These are phyloP conservation scores for Drosophila takahashii DNA, from an alignment of 1,140 invertebrate genomes.

Conservation along the genomic window DNA sequence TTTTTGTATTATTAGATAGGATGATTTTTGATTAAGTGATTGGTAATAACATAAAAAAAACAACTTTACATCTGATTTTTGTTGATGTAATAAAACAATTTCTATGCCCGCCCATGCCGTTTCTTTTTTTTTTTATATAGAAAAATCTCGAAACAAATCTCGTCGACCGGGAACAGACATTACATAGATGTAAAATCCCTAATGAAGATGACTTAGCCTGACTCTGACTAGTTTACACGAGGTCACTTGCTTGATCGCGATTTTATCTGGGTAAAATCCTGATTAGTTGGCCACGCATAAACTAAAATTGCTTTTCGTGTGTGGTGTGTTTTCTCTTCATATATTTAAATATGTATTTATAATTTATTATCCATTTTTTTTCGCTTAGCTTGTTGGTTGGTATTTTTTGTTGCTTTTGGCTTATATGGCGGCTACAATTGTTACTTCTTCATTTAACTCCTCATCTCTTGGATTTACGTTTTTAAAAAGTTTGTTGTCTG, in stretches of 20 bases:
- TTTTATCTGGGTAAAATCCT: constrained; percentile 37
- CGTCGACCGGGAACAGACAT: constrained; percentile 18
- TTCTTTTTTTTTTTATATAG: neutral
- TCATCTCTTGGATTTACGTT: constrained; percentile 9
- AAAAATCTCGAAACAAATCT: constrained; percentile 24
- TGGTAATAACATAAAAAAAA: constrained; percentile 51
- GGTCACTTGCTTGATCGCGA: constrained; percentile 29
- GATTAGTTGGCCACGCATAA: constrained; percentile 47
- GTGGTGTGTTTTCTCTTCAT: constrained; percentile 33
- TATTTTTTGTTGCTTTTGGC: constrained; percentile 77
- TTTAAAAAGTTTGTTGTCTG: constrained; percentile 38
- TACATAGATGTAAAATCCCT: constrained; percentile 13
- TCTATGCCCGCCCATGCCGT: constrained; percentile 10
- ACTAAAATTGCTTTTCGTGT: constrained; percentile 58
- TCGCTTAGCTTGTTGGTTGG: constrained; percentile 40
- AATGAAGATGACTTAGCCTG: constrained; percentile 11
- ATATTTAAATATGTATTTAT: constrained; percentile 47
- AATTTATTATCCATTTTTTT: constrained; percentile 45
- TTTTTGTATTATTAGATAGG: constrained; percentile 21
- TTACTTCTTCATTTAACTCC: constrained; percentile 1
- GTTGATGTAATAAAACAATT: constrained; percentile 26
- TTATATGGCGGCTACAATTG: constrained; percentile 57
- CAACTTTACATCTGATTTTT: constrained; percentile 34
- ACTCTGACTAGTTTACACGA: constrained; percentile 40
- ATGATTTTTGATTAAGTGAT: constrained; percentile 37